Evolutionary conservation across 2,888 invertebrate genomes (phyloP), one percentile per base, ranked within the genome.

Genomic region (Acrobasis consociella): DNA sequence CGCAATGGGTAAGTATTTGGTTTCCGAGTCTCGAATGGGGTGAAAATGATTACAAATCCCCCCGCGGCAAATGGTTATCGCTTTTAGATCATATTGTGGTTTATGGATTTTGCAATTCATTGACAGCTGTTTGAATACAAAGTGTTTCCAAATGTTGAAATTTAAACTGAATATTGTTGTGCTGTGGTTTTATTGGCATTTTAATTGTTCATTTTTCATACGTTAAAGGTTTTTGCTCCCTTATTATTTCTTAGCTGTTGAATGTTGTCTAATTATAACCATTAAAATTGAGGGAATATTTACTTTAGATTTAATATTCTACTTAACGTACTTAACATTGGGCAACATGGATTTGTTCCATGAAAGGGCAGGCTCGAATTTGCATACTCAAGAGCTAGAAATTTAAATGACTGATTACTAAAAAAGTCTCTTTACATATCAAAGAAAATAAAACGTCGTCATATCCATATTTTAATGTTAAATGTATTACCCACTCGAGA

Each of bases 401-500:
- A 37, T 53, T 37, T 50, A 9, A 50, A 53, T 37, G 31, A 38
- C n/a, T 38, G 53, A 67, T 67, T 64, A 65, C 66, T 56, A 58
- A 66, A 67, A 67, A 70, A 71, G 66, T 55, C 65, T 71, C 72
- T 73, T 69, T 67, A 67, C 53, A 72, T 69, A 81, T 80, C 71
- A 80, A 80, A 81, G 70, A 66, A 72, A 80, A 74, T 76, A 73
- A 77, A 75, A 73, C 67, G 69, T 69, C 66, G 68, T 69, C 72
- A 70, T 69, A 73, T 74, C 69, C 72, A 71, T 71, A 81, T 76
- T 80, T 78, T 78, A 76, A 80, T 79, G 74, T 73, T 77, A 80
- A 82, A 82, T 74, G 74, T 82, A 81, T 80, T 79, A 78, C 72
- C 77, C 71, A 77, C 80, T 82, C 72, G 78, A 72, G 70, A 74